A percentile compares a stretch with the other conserved stretches of the same genome.
Evolutionary conservation across 1,140 invertebrate genomes (phyloP).

Genomic region (Diorhabda elongata): DNA sequence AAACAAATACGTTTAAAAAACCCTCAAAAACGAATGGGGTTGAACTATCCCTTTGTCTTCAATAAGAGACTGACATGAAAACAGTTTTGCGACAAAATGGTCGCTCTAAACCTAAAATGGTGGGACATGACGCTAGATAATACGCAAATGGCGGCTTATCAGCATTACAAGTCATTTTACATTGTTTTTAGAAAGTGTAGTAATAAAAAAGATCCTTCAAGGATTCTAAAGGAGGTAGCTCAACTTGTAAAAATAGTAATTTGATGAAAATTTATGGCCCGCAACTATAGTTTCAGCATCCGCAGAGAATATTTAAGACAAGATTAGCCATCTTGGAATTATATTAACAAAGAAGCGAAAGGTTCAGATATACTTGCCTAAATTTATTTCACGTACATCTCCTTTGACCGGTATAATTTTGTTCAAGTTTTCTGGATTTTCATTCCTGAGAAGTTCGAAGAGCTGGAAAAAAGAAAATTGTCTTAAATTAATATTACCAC

Average conservation of each 20-base stretch:
- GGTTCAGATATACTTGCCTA: slow-evolving; percentile 48
- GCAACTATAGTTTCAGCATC: neutral
- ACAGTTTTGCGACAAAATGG: too few species aligned
- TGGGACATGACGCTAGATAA: too few species aligned
- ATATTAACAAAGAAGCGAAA: neutral
- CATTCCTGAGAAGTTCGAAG: slow-evolving; percentile 53
- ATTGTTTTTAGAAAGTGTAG: too few species aligned
- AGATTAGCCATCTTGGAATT: neutral
- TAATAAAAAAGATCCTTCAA: neutral
- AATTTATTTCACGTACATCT: slow-evolving; percentile 61
- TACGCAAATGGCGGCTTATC: too few species aligned
- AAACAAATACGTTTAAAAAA: too few species aligned
- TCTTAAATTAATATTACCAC: too few species aligned
- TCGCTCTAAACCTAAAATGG: too few species aligned
- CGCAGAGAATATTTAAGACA: neutral
- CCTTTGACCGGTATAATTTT: slow-evolving; percentile 77
- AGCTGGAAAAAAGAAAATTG: slow-evolving; percentile 29
- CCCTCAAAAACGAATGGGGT: too few species aligned
- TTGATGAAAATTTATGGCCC: neutral
- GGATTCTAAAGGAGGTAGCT: neutral
- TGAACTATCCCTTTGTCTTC: too few species aligned
- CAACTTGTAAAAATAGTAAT: neutral
- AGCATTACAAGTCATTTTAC: too few species aligned
- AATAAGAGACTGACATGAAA: too few species aligned
- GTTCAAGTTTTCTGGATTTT: slow-evolving; percentile 50